Evolutionary conservation across 2,113 vertebrate species (phyloP).

Genomic region (Guaruba guarouba): DNA sequence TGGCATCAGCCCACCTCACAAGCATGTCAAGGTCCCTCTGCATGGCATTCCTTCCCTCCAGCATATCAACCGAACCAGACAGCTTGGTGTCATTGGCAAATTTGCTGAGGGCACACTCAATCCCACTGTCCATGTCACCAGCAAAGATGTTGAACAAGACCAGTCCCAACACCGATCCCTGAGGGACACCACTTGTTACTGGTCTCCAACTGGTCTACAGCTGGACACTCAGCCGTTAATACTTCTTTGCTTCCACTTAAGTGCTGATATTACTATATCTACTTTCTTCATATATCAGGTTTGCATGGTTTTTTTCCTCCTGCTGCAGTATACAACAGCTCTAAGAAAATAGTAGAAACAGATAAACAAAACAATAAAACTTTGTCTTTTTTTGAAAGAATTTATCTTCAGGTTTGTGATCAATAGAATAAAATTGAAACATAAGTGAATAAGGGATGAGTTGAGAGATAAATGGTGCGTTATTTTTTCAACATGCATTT

Average conservation of each 20-base stretch:
- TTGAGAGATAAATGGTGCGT: background rate
- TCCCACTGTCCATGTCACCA: background rate
- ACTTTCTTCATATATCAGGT: background rate
- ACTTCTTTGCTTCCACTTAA: background rate
- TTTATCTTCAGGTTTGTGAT: background rate
- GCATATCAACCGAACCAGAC: too few relatives aligned
- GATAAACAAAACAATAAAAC: background rate
- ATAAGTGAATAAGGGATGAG: background rate
- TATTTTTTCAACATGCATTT: background rate
- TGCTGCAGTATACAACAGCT: background rate
- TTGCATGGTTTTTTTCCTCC: background rate
- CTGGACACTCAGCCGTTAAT: background rate
- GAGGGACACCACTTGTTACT: background rate
- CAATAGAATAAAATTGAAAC: conserved; percentile 8
- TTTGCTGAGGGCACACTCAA: too few relatives aligned
- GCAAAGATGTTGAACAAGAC: background rate
- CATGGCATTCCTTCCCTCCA: too few relatives aligned
- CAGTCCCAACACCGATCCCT: fast-evolving
- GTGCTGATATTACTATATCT: background rate
- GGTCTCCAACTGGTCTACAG: background rate
- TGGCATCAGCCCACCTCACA: too few relatives aligned
- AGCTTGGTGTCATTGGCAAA: too few relatives aligned
- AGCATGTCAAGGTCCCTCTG: too few relatives aligned
- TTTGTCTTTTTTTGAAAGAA: background rate
- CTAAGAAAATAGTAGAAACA: background rate